Percentiles rank a stretch among this genome's conserved stretches.
These are phyloP conservation scores for Melipona bicolor DNA, from an alignment of 2,888 invertebrate genomes.

Conservation along the genomic window DNA sequence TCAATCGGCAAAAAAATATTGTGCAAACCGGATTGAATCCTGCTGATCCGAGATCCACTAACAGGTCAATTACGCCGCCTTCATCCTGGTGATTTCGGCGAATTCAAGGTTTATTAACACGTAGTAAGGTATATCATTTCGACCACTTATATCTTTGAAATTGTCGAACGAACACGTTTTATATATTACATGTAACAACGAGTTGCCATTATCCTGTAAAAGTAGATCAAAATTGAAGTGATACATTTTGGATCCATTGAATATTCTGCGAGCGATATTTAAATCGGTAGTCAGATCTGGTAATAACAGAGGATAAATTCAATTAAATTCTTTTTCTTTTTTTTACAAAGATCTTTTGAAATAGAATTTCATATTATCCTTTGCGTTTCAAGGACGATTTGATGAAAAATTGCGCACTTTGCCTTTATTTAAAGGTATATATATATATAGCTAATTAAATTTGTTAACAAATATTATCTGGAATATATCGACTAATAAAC, in stretches of 20 bases:
- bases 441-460: too few relatives aligned
- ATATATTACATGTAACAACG: not conserved
- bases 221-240: not conserved
- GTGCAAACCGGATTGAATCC: not conserved
- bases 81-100: not conserved
- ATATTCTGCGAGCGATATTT: not conserved
- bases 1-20: not conserved
- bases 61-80: not conserved
- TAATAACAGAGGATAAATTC: not conserved
- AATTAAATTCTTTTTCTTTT: not conserved
- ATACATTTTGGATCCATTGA: not conserved
- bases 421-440: not conserved
- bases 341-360: not conserved
- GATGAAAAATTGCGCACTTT: not conserved
- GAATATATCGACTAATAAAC: too few relatives aligned
- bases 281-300: not conserved
- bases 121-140: not conserved
- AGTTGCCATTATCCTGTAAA: not conserved
- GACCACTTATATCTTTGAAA: not conserved
- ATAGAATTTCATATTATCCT: not conserved
- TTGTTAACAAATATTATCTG: too few relatives aligned
- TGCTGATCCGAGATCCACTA: not conserved
- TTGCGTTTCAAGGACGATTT: not conserved
- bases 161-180: not conserved
- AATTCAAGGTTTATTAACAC: not conserved